A percentile compares a stretch with the other conserved stretches of the same genome.
Evolutionary conservation across 2,797 vertebrate species (phyloP).

Genomic region (Danio albolineatus): DNA sequence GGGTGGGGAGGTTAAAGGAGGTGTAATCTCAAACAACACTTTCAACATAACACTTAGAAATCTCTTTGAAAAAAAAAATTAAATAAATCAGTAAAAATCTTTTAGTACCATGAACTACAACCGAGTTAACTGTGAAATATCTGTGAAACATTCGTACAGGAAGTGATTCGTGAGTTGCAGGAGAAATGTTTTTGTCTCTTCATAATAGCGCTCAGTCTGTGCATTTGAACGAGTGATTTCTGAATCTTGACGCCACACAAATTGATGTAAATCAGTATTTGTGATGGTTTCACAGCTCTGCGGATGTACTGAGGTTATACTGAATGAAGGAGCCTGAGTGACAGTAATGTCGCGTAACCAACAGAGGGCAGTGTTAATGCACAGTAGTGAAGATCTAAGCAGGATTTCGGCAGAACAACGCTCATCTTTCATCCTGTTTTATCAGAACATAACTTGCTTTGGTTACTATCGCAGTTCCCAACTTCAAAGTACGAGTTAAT

Average conservation of each 20-base stretch:
- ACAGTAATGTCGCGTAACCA: slow-evolving; percentile 36
- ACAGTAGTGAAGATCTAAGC: slow-evolving; percentile 20
- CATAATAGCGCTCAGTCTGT: neutral
- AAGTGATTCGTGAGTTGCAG: neutral
- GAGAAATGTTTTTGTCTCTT: neutral
- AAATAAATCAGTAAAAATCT: slow-evolving; percentile 28
- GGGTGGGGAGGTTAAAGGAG: slow-evolving; percentile 54
- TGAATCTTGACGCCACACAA: slow-evolving; percentile 18
- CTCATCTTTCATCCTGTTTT: neutral
- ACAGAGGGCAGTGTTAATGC: slow-evolving; percentile 51
- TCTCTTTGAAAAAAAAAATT: slow-evolving; percentile 27
- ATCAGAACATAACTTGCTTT: slow-evolving; percentile 10
- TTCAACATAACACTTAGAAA: slow-evolving; percentile 25
- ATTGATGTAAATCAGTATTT: neutral
- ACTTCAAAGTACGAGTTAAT: neutral
- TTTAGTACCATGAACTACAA: slow-evolving; percentile 49
- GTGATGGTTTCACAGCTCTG: slow-evolving; percentile 20
- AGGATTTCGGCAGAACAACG: neutral
- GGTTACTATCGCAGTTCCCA: neutral
- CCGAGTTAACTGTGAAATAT: neutral
- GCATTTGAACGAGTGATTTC: slow-evolving; percentile 41
- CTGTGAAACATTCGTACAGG: neutral
- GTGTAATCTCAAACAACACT: slow-evolving; percentile 39
- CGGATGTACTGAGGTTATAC: slow-evolving; percentile 8
- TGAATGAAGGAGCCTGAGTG: neutral